Evolutionary conservation across 2,113 vertebrate species (phyloP), one percentile per base, ranked within the genome.

Genomic region (Grantiella picta): DNA sequence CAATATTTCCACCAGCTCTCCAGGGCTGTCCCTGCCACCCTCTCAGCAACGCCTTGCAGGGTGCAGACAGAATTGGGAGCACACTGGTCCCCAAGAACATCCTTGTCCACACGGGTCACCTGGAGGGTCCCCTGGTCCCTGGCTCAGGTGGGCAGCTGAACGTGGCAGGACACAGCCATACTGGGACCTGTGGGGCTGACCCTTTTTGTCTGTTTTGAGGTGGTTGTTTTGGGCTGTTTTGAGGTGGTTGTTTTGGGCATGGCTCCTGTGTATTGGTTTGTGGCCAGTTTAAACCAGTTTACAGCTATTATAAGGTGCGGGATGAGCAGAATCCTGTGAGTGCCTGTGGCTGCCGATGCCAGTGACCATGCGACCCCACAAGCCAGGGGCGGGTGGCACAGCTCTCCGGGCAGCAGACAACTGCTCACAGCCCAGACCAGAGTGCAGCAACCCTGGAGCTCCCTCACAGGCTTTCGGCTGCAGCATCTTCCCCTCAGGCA

Each of bases 361-460:
- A 5, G 38, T 66, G 36, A 25, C 85, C 54, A 76, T 70, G 75
- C 17, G 0, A 83, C 19, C 68, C 59, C 79, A 70, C 24, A 2
- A 10, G n/a, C 7, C 82, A 0, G 7, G 28, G 21, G 29, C 0
- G 0, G 31, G 25, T 1, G 3, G 21, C 2, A 0, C 2, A 0
- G 49, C 78, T 85, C 40, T 45, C 13, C 12, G 0, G 53, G 44
- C 4, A 11, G 49, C 52, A 68, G 65, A 66, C 1, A 2, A 9
- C 27, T 1, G 1, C 73, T 75, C 69, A 33, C 59, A 73, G 72
- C 22, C 24, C 22, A 15, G 81, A 42, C 27, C 54, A 12, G 76
- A 91, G 15, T 22, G 68, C 42, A 63, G 44, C 75, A 93, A 31
- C 44, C 70, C 68, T 0, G 63, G 92, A 35, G 73, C 75, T 86